phyloP scores from a whole-genome alignment of 2,888 invertebrate genomes.

The Drosophila prostipennis region DNA sequence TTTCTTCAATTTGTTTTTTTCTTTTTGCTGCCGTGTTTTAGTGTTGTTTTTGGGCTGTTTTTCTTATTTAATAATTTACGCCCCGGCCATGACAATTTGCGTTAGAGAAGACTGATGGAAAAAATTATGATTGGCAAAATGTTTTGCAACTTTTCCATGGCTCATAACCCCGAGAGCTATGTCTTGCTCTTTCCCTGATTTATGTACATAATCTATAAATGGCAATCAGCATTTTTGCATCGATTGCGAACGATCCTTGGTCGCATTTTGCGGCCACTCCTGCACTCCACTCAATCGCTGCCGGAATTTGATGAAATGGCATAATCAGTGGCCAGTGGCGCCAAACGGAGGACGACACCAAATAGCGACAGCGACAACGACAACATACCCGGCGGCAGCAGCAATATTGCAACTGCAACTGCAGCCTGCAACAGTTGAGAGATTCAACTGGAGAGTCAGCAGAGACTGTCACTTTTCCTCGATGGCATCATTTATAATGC shows the following conservation, averaged over 20 bases:
- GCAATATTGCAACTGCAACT: constrained; percentile 14
- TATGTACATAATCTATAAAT: constrained; percentile 69
- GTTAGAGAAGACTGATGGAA: constrained; percentile 4
- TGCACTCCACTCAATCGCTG: constrained; percentile 23
- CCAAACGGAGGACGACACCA: constrained; percentile 54
- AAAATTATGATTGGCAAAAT: constrained; percentile 41
- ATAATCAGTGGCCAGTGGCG: constrained; percentile 44
- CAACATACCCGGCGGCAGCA: constrained; percentile 6
- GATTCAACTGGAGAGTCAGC: constrained; percentile 10
- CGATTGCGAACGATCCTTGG: constrained; percentile 31
- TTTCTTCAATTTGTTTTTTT: constrained; percentile 56
- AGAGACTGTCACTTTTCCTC: constrained; percentile 71
- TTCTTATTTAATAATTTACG: constrained; percentile 63
- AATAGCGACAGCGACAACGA: not conserved
- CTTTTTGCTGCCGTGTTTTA: constrained; percentile 14
- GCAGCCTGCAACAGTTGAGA: constrained; percentile 37
- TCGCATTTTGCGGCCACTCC: constrained; percentile 51
- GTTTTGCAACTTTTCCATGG: constrained; percentile 45
- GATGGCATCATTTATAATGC: constrained; percentile 74
- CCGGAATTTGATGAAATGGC: constrained; percentile 56
- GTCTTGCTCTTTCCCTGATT: constrained; percentile 49
- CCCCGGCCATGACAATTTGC: constrained; percentile 66
- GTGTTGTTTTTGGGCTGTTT: constrained; percentile 28
- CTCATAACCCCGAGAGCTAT: constrained; percentile 17
- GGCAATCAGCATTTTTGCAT: constrained; percentile 34